Conservation (phyloP, 1,140 invertebrate genomes). For the Drosophila grimshawi region DNA sequence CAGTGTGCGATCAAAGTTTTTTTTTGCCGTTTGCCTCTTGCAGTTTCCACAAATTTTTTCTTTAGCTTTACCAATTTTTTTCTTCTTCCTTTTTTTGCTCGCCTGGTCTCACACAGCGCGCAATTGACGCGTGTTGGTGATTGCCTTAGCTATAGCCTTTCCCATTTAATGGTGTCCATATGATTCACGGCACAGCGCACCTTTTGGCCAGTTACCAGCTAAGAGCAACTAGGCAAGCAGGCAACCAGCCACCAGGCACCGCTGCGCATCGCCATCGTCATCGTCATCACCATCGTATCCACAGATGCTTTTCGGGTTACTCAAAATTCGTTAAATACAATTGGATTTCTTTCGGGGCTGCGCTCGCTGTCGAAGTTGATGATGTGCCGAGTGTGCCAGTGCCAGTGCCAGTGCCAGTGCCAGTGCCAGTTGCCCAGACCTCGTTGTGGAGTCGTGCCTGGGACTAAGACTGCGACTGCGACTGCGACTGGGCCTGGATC, state of each 20-base stretch:
- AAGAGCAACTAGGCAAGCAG: neutral
- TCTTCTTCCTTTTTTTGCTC: slow-evolving; percentile 18
- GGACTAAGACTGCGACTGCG: slow-evolving; percentile 7
- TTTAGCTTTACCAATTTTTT: slow-evolving; percentile 13
- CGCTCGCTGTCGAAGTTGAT: slow-evolving; percentile 69
- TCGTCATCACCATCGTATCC: slow-evolving; percentile 39
- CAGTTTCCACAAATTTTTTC: slow-evolving; percentile 42
- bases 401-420: slow-evolving; percentile 38
- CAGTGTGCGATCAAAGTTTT: slow-evolving; percentile 42
- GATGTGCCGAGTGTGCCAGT: slow-evolving; percentile 64
- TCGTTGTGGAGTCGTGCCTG: slow-evolving; percentile 71
- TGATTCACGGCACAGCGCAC: slow-evolving; percentile 71
- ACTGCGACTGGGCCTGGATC: slow-evolving; percentile 6
- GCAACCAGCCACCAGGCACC: slow-evolving; percentile 20
- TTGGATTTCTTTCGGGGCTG: slow-evolving; percentile 67
- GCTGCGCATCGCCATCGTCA: slow-evolving; percentile 32
- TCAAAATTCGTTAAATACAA: slow-evolving; percentile 82
- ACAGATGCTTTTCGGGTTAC: slow-evolving; percentile 47
- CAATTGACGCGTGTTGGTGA: slow-evolving; percentile 81
- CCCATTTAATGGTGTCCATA: slow-evolving; percentile 83
- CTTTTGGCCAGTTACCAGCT: slow-evolving; percentile 26
- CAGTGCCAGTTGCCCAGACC: slow-evolving; percentile 42
- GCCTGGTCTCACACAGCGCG: slow-evolving; percentile 71
- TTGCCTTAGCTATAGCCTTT: slow-evolving; percentile 71
- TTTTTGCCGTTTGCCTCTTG: slow-evolving; percentile 12